Conservation (phyloP, 1,140 invertebrate genomes). For the Trichonephila clavipes region DNA sequence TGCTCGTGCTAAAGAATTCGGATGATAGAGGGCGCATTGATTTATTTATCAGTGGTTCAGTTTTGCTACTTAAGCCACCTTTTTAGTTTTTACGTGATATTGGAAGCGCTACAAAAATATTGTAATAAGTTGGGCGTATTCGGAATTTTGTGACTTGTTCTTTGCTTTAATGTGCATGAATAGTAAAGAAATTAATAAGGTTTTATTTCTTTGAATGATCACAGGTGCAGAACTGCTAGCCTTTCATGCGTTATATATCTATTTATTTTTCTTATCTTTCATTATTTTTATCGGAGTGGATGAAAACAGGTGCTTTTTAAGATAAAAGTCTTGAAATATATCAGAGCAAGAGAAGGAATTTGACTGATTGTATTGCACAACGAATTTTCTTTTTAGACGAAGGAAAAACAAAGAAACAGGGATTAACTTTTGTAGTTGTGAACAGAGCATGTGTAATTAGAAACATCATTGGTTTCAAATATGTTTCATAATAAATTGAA, state of each 20-base stretch:
- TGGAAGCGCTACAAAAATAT: conserved; percentile 6
- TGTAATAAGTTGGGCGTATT: not conserved
- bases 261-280: not conserved
- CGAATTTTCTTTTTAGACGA: not conserved
- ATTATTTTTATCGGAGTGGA: not conserved
- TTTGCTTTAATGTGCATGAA: not conserved
- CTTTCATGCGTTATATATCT: not conserved
- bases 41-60: conserved; percentile 39
- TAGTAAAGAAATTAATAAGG: not conserved
- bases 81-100: conserved; percentile 11
- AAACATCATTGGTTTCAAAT: not conserved
- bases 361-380: not conserved
- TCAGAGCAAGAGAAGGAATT: not conserved
- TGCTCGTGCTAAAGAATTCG: conserved; percentile 24
- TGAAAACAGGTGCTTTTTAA: conserved; percentile 3
- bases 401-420: not conserved
- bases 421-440: not conserved
- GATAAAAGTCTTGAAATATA: not conserved
- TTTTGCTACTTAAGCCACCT: not conserved
- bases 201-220: not conserved
- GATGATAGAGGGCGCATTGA: conserved; percentile 20
- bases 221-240: not conserved
- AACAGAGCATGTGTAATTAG: not conserved
- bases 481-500: not conserved
- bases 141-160: not conserved